Conservation (phyloP, 2,113 vertebrate genomes). For the Ifrita kowaldi region DNA sequence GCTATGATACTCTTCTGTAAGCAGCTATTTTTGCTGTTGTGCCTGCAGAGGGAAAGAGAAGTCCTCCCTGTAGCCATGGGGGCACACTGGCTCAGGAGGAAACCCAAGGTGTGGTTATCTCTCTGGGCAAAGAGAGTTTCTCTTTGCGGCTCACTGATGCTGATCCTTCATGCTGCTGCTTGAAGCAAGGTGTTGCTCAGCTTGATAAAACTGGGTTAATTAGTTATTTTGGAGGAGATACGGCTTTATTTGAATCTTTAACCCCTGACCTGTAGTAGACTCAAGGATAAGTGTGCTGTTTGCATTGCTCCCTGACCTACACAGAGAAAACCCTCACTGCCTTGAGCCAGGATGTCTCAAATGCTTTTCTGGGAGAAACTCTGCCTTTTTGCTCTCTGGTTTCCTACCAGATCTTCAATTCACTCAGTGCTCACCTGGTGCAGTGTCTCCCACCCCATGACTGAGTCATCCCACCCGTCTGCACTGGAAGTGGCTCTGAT, state of each 20-base stretch:
- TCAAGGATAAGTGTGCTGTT: neutral
- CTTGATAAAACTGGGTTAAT: neutral
- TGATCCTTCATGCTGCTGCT: neutral
- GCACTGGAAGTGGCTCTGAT: neutral
- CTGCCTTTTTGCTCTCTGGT: neutral
- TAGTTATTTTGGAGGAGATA: neutral
- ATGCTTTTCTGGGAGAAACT: neutral
- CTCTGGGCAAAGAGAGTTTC: neutral
- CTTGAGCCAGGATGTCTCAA: neutral
- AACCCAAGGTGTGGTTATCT: neutral
- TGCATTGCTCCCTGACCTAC: neutral
- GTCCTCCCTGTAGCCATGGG: neutral
- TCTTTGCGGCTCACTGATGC: neutral
- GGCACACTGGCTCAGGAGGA: accelerated
- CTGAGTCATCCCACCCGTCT: neutral
- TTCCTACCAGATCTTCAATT: neutral
- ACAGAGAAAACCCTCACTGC: accelerated
- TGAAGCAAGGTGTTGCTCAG: neutral
- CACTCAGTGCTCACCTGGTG: accelerated
- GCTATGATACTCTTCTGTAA: neutral
- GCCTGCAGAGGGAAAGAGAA: neutral
- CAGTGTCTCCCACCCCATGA: accelerated
- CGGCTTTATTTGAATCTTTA: neutral
- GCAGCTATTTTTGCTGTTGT: neutral
- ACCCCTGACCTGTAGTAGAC: neutral